Conservation (phyloP, 2,797 vertebrate genomes). For the Ptychobarbus kaznakovi region DNA sequence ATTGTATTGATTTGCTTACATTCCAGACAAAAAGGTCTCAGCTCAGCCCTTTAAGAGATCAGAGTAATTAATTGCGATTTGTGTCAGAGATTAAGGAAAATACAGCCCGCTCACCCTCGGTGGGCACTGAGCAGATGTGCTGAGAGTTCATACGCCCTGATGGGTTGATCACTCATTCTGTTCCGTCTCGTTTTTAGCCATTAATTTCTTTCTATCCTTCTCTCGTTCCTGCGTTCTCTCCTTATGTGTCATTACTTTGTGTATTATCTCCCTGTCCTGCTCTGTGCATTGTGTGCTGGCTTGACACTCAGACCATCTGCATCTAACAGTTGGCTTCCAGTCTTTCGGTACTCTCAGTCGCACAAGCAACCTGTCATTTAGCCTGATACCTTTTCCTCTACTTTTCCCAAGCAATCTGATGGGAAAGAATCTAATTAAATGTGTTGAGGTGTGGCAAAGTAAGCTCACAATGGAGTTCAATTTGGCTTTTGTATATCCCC, state of each 20-base stretch:
- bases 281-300: constrained; percentile 40
- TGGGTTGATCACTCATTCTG: constrained; percentile 70
- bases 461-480: constrained; percentile 23
- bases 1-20: constrained; percentile 76
- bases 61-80: constrained; percentile 78
- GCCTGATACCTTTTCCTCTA: background rate
- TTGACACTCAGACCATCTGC: constrained; percentile 55
- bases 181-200: constrained; percentile 58
- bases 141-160: constrained; percentile 68
- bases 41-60: constrained; percentile 70
- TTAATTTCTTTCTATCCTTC: constrained; percentile 11
- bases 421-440: constrained; percentile 43
- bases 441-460: constrained; percentile 30
- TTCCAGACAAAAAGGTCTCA: constrained; percentile 64
- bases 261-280: constrained; percentile 43
- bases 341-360: background rate
- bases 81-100: constrained; percentile 81
- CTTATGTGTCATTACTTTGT: constrained; percentile 36
- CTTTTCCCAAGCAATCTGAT: constrained; percentile 1
- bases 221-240: background rate
- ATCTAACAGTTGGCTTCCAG: constrained; percentile 19
- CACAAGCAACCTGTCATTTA: constrained; percentile 24
- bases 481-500: constrained; percentile 11
- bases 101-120: constrained; percentile 63
- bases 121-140: constrained; percentile 74